Conservation (phyloP, 2,113 vertebrate genomes). For the Centropus bengalensis region DNA sequence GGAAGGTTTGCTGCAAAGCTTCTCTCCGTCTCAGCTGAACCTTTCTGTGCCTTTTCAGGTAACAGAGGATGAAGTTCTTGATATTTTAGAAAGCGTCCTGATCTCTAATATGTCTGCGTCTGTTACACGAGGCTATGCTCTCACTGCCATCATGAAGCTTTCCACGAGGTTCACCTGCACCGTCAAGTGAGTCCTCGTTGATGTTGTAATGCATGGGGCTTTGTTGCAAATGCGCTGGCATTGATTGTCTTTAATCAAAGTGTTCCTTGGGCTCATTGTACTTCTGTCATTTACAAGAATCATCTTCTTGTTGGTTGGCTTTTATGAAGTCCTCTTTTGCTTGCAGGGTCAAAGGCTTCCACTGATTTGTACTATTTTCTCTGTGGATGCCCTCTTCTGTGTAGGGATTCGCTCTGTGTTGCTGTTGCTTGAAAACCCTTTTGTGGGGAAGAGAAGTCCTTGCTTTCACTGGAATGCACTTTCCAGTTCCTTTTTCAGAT, state of each 20-base stretch:
- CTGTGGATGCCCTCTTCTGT: neutral
- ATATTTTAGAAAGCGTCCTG: slow-evolving; percentile 96
- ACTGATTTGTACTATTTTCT: neutral
- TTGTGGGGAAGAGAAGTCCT: neutral
- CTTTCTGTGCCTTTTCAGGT: slow-evolving; percentile 78
- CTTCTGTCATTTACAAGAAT: neutral
- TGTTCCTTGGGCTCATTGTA: neutral
- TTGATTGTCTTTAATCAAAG: neutral
- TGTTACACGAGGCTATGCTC: slow-evolving; percentile 94
- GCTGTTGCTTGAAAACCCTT: neutral
- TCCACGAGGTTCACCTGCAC: slow-evolving; percentile 94
- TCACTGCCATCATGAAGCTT: slow-evolving; percentile 99
- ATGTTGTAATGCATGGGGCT: neutral
- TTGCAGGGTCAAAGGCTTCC: neutral
- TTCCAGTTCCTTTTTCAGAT: neutral
- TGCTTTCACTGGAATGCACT: neutral
- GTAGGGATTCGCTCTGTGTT: neutral
- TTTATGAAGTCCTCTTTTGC: neutral
- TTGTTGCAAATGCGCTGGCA: neutral
- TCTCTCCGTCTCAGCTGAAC: neutral
- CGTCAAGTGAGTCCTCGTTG: slow-evolving; percentile 87
- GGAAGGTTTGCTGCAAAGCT: neutral
- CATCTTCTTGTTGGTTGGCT: neutral
- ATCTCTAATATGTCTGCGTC: slow-evolving; percentile 95
- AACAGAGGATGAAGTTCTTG: slow-evolving; percentile 97